phyloP scores from a whole-genome alignment of 1,140 invertebrate species.

The Danaus plexippus region DNA sequence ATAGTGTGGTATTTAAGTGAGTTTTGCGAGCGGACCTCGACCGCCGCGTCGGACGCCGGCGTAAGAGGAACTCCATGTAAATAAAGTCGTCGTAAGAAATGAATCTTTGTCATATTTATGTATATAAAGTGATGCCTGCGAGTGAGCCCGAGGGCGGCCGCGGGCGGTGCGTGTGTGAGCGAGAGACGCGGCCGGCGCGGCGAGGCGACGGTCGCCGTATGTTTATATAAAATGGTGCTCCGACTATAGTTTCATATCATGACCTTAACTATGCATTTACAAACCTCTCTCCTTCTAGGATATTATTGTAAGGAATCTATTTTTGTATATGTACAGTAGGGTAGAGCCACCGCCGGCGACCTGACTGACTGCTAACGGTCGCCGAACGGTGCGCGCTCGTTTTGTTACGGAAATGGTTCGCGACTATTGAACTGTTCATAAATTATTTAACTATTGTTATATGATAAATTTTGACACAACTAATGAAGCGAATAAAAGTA shows the following conservation, averaged over 20 bases:
- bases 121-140: slow-evolving; percentile 4
- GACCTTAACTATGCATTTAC: slow-evolving; percentile 56
- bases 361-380: slow-evolving; percentile 21
- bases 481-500: slow-evolving; percentile 40
- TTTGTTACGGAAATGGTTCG: slow-evolving; percentile 26
- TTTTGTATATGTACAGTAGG: slow-evolving; percentile 51
- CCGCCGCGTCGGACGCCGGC: too few relatives aligned
- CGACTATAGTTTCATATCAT: slow-evolving; percentile 64
- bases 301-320: slow-evolving; percentile 51
- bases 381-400: slow-evolving; percentile 12
- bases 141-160: not conserved
- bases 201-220: slow-evolving; percentile 14
- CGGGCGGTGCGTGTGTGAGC: not conserved
- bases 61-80: too few relatives aligned
- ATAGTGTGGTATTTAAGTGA: too few relatives aligned
- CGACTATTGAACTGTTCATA: slow-evolving; percentile 28
- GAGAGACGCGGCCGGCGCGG: slow-evolving; percentile 11
- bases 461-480: slow-evolving; percentile 48
- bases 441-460: slow-evolving; percentile 49
- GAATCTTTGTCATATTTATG: not conserved
- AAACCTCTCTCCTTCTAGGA: slow-evolving; percentile 49
- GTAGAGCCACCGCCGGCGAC: slow-evolving; percentile 17
- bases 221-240: slow-evolving; percentile 54
- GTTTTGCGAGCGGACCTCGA: too few relatives aligned
- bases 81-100: too few relatives aligned